Evolutionary conservation across 2,113 vertebrate species (phyloP).

Genomic region (Ageneiosus marmoratus): DNA sequence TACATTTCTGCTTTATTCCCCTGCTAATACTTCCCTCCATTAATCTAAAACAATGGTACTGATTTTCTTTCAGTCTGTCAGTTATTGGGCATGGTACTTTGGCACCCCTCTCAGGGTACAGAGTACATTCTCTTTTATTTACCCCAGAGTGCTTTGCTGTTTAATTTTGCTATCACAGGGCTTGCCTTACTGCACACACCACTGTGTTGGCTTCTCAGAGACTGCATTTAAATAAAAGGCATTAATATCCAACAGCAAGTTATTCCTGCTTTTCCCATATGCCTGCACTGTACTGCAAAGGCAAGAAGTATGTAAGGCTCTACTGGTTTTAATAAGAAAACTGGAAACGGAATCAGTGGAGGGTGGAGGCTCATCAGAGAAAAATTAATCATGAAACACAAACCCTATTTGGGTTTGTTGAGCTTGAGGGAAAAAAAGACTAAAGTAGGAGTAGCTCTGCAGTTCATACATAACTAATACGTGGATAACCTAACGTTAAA

Average conservation of each 20-base stretch:
- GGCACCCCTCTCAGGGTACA: conserved; percentile 51
- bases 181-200: conserved; percentile 37
- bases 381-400: conserved; percentile 17
- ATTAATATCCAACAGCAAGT: conserved; percentile 14
- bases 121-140: conserved; percentile 37
- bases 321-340: conserved; percentile 55
- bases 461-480: conserved; percentile 20
- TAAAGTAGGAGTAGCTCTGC: neutral
- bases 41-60: conserved; percentile 55
- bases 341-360: conserved; percentile 55
- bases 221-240: conserved; percentile 49
- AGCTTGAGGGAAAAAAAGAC: conserved; percentile 3
- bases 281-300: neutral
- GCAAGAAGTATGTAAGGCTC: conserved; percentile 49
- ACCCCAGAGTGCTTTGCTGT: conserved; percentile 60
- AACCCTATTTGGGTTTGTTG: conserved; percentile 1
- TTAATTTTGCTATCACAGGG: conserved; percentile 60
- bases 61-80: conserved; percentile 38
- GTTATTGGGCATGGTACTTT: conserved; percentile 17
- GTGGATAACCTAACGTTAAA: neutral
- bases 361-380: conserved; percentile 9
- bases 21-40: conserved; percentile 63
- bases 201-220: conserved; percentile 43
- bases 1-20: conserved; percentile 58
- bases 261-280: conserved; percentile 40